Base-by-base conservation (phyloP, 92 coral and sea anemone genomes). In the Porites lobata region DNA sequence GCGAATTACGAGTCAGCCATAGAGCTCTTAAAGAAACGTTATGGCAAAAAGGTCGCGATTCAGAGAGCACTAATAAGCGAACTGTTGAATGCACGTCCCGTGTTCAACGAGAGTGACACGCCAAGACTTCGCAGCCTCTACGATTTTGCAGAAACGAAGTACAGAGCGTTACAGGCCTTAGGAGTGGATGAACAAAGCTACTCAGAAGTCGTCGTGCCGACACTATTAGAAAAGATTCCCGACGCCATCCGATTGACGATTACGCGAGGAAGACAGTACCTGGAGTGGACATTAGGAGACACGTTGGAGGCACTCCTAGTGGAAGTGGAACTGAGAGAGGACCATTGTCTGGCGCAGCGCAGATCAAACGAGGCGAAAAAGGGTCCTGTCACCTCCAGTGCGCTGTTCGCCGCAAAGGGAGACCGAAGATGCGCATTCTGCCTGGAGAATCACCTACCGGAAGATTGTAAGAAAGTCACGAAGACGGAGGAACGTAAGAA, bases 261-360 rank as follows among this genome's bases (percentile, higher is more conserved):
- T 50, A 75, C 63, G 19, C 11, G 79, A 75, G 79, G 65, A 8
- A 53, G 84, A 19, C 64, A 57, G 11, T 85, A 88, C 72, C 50
- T 84, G 71, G 65, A 79, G 29, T 92, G 92, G 95, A 21, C 76
- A 14, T 47, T 78, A 58, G 71, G 84, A 10, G 86, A 91, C 57
- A 56, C 87, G 79, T 18, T 79, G 79, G 75, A 83, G n/a, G 82
- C 76, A 22, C 76, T 92, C 67, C 53, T 74, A 11, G 75, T 52
- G 17, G 94, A 92, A 67, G 89, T 88, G 17, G 94, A 92, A 82
- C 76, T 88, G 82, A 75, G 94, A 62, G 94, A 92, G 69, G 85
- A 89, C 51, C 92, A 92, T 15, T 79, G 76, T 13, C 12, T 80
- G 86, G 26, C 78, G 50, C 47, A 21, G 22, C 26, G 8, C 57